Percentiles rank a stretch among this genome's conserved stretches.
Conservation (phyloP, 2,797 vertebrate genomes). For the Syndactyla subalaris region DNA sequence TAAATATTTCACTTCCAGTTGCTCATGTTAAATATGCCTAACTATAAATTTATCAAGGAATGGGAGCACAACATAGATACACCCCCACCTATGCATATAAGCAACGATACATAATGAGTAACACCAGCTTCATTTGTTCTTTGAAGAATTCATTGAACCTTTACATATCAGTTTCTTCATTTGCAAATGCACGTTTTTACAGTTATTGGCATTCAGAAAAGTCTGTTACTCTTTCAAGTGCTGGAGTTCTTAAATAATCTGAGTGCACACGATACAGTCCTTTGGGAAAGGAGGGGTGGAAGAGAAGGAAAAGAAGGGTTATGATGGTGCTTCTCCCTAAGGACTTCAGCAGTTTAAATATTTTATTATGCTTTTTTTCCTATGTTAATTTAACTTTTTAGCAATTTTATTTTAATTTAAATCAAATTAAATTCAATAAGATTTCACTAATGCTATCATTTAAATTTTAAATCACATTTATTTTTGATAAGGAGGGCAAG, state of each 20-base stretch:
- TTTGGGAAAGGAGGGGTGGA: not conserved
- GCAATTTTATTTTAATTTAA: not conserved
- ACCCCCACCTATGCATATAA: not conserved
- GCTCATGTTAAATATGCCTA: slow-evolving; percentile 15
- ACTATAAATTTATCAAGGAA: slow-evolving; percentile 2
- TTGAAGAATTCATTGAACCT: slow-evolving; percentile 14
- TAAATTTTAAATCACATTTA: slow-evolving; percentile 25
- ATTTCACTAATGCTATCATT: not conserved
- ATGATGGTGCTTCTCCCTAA: not conserved
- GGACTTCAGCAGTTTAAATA: not conserved
- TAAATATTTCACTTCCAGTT: slow-evolving; percentile 43
- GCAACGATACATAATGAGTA: slow-evolving; percentile 2
- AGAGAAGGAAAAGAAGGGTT: not conserved
- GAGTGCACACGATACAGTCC: not conserved
- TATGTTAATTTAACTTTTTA: not conserved
- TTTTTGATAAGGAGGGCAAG: not conserved
- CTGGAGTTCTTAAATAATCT: not conserved
- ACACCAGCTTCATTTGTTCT: slow-evolving; percentile 1
- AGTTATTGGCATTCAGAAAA: slow-evolving; percentile 1
- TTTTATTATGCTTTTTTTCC: slow-evolving; percentile 18
- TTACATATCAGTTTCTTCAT: not conserved
- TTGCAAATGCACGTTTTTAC: not conserved
- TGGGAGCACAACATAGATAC: not conserved
- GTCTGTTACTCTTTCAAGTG: not conserved
- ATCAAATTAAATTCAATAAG: not conserved